Evolutionary conservation across 2,888 invertebrate genomes (phyloP), one percentile per base, ranked within the genome.

Genomic region (Geophilus truncorum): DNA sequence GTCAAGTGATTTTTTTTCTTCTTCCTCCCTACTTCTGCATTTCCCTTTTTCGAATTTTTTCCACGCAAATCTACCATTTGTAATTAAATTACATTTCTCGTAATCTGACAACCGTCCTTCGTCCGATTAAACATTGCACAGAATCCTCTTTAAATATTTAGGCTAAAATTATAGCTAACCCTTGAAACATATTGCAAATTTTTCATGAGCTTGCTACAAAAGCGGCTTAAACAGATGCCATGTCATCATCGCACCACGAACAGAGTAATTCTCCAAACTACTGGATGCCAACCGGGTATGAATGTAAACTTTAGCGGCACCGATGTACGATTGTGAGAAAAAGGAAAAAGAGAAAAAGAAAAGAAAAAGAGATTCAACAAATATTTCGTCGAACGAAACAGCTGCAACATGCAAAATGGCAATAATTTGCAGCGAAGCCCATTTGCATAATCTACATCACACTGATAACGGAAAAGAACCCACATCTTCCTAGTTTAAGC

Each of bases 121-220:
- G 23, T 62, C 62, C 62, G 62, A 62, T 62, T 62, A 62, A 62
- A 25, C 62, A 25, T 25, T 23, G 3, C 25, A 62, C 62, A 40
- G 23, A 62, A 23, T 25, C 62, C 23, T 23, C 23, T 62, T 62
- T 23, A 57, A 62, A 62, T 62, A 62, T 62, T 62, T 62, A 62
- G 25, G 62, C 62, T 62, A 62, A 62, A 62, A 62, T 62, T 62
- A 62, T 25, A 62, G 21, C 62, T 12, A 62, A 62, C 62, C 62
- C 62, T 62, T 62, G 6, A 25, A 62, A 57, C 23, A 57, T 18
- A 12, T 15, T 25, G 2, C 25, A 62, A 62, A 62, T 62, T 62
- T 62, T 62, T 62, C 62, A 62, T 62, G 62, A 62, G 62, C 62
- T 62, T 9, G 62, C 62, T 62, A 62, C 23, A 62, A 62, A 62